phyloP scores from a whole-genome alignment of 2,797 vertebrate species.

The Tokudaia muenninki region DNA sequence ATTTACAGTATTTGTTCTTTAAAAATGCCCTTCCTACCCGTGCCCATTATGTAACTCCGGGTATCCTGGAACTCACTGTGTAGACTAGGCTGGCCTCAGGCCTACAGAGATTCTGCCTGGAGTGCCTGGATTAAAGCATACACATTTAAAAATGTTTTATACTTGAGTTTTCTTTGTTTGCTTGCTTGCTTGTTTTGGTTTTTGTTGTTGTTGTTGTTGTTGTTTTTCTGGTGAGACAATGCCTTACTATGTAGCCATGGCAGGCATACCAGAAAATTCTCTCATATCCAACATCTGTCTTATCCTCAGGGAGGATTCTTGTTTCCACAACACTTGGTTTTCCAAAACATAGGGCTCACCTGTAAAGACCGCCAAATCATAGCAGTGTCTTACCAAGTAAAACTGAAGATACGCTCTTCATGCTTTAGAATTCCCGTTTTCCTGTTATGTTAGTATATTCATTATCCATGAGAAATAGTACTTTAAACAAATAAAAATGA shows the following conservation, averaged over 20 bases:
- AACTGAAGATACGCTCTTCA: neutral
- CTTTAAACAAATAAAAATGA: neutral
- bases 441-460: neutral
- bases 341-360: neutral
- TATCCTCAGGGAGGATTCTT: neutral
- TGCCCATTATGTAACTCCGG: neutral
- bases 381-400: neutral
- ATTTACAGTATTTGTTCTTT: slow-evolving; percentile 16
- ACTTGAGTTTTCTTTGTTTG: neutral
- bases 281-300: neutral
- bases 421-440: neutral
- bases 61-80: neutral
- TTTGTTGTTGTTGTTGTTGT: neutral
- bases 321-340: slow-evolving; percentile 18
- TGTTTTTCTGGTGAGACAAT: neutral
- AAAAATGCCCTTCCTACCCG: neutral
- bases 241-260: neutral
- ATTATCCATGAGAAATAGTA: neutral
- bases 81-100: neutral
- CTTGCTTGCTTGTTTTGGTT: neutral
- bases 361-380: neutral
- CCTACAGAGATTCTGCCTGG: neutral
- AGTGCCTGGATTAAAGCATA: neutral
- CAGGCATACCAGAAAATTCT: neutral
- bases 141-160: neutral